Evolutionary conservation across 37 sponge, comb jelly and placozoan genomes (phyloP).

Genomic region (Lycopodina hypogea): DNA sequence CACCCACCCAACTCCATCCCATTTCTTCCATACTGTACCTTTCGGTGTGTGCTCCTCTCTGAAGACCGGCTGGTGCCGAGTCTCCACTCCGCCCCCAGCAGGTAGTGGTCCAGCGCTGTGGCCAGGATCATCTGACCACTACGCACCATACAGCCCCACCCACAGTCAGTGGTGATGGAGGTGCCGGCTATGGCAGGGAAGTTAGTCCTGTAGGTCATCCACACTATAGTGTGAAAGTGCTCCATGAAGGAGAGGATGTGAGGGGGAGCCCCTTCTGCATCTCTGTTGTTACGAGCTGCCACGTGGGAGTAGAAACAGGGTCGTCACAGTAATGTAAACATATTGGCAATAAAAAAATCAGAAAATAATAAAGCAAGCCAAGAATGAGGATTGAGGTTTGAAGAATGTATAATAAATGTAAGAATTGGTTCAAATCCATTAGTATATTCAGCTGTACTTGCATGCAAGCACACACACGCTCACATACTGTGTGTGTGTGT

Average conservation of each 20-base stretch:
- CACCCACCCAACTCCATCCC: too few species aligned
- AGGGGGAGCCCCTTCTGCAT: conserved; percentile 41
- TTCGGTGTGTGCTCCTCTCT: conserved; percentile 25
- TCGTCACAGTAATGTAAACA: not conserved
- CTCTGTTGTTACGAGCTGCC: not conserved
- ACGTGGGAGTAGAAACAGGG: not conserved
- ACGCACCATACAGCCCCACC: conserved; percentile 99
- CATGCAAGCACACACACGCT: too few species aligned
- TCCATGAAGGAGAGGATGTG: conserved; percentile 67
- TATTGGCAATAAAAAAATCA: too few species aligned
- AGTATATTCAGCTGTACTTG: too few species aligned
- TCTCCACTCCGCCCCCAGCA: conserved; percentile 69
- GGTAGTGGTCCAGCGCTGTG: conserved; percentile 72
- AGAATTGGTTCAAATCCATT: too few species aligned
- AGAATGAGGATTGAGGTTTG: too few species aligned
- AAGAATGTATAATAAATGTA: too few species aligned
- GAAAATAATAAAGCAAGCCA: too few species aligned
- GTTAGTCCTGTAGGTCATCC: conserved; percentile 81
- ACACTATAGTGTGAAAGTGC: conserved; percentile 59
- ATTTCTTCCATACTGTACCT: too few species aligned
- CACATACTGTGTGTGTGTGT: too few species aligned
- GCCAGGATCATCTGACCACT: conserved; percentile 98
- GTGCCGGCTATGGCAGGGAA: conserved; percentile 76
- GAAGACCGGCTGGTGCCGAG: not conserved
- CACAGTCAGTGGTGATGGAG: conserved; percentile 85